A percentile compares a stretch with the other conserved stretches of the same genome.
Evolutionary conservation across 2,888 invertebrate species (phyloP).

Genomic region (Drosophila phalerata): DNA sequence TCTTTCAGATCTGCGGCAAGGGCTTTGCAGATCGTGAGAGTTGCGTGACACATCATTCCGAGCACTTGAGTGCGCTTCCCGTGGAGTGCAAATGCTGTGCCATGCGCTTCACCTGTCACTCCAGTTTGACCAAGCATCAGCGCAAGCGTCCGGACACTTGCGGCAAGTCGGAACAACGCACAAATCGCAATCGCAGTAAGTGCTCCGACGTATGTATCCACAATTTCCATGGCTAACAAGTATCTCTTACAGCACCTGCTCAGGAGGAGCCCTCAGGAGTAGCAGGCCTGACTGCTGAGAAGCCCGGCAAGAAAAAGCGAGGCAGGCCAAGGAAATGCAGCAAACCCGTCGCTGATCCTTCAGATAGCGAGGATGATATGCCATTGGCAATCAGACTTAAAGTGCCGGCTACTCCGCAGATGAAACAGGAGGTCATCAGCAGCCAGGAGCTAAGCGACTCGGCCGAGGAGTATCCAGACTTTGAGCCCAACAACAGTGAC

Average conservation of each 20-base stretch:
- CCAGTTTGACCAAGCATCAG: constrained; percentile 86
- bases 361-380: constrained; percentile 70
- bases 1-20: constrained; percentile 83
- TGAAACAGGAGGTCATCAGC: constrained; percentile 54
- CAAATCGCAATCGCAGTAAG: constrained; percentile 35
- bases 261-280: constrained; percentile 1
- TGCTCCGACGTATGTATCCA: background rate
- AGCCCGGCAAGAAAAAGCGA: constrained; percentile 47
- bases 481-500: constrained; percentile 72
- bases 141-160: constrained; percentile 85
- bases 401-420: constrained; percentile 35
- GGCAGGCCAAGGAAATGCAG: constrained; percentile 50
- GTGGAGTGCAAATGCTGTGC: constrained; percentile 86
- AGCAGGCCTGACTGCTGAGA: background rate
- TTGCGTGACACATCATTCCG: constrained; percentile 85
- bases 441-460: constrained; percentile 67
- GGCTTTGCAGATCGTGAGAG: constrained; percentile 86
- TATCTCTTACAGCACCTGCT: constrained; percentile 28
- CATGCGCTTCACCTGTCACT: constrained; percentile 86
- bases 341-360: constrained; percentile 12
- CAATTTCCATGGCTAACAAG: background rate
- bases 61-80: constrained; percentile 85
- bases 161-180: constrained; percentile 79
- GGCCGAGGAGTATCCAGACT: constrained; percentile 77
- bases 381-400: constrained; percentile 64